A percentile compares a stretch with the other conserved stretches of the same genome.
phyloP scores from a whole-genome alignment of 2,797 vertebrate genomes.

The Gymnodraco acuticeps region DNA sequence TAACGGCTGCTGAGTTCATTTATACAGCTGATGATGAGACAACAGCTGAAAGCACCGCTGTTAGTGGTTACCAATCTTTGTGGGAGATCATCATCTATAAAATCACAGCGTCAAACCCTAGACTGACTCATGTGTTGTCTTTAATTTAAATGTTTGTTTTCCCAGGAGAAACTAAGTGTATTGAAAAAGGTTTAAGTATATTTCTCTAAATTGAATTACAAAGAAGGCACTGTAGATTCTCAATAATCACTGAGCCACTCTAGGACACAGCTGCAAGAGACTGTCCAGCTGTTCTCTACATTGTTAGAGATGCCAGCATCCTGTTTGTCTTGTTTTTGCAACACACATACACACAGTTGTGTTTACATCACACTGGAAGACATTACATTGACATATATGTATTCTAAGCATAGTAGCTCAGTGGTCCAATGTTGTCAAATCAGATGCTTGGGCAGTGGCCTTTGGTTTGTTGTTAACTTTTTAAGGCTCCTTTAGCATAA shows the following conservation, averaged over 20 bases:
- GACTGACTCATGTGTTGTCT: not conserved
- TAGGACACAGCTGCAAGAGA: conserved; percentile 45
- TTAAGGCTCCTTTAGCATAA: too few species aligned
- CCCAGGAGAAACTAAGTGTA: not conserved
- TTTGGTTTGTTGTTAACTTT: too few species aligned
- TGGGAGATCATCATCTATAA: conserved; percentile 5
- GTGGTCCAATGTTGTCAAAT: too few species aligned
- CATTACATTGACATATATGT: too few species aligned
- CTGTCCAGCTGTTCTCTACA: conserved; percentile 34
- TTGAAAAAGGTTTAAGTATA: not conserved
- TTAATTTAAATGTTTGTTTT: not conserved
- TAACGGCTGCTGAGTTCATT: conserved; percentile 50
- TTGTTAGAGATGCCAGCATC: conserved; percentile 34
- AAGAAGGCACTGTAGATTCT: not conserved
- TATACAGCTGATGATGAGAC: conserved; percentile 36
- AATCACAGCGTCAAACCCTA: conserved; percentile 24
- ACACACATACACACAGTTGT: not conserved
- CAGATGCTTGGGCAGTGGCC: too few species aligned
- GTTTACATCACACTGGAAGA: too few species aligned
- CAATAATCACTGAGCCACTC: conserved; percentile 6
- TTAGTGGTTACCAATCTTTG: conserved; percentile 18
- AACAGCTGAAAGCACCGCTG: not conserved
- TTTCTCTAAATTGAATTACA: not conserved
- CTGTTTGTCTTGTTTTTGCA: conserved; percentile 37
- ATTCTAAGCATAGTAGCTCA: too few species aligned